Conservation (phyloP, 2,888 invertebrate genomes). For the Anoplius nigerrimus region DNA sequence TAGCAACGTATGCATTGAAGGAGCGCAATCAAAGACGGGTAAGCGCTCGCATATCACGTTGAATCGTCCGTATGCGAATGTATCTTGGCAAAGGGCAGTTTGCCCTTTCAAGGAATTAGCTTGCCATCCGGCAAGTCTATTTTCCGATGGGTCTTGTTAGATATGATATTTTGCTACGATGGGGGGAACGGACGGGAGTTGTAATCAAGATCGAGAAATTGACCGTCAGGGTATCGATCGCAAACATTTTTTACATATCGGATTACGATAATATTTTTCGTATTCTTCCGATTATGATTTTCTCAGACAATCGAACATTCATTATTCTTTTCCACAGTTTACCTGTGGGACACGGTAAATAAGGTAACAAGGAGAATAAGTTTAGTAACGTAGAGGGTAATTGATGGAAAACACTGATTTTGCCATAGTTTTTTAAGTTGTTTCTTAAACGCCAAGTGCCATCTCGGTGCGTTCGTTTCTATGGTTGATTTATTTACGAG, state of each 20-base stretch:
- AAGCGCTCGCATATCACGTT: slow-evolving; percentile 3
- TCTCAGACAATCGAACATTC: not conserved
- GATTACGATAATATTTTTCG: too few relatives aligned
- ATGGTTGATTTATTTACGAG: too few relatives aligned
- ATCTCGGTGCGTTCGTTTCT: too few relatives aligned
- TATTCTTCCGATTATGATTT: not conserved
- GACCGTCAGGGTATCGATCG: not conserved
- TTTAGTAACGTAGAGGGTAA: too few relatives aligned
- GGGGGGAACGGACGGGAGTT: not conserved
- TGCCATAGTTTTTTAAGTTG: not conserved
- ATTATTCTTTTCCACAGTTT: too few relatives aligned
- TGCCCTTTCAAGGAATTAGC: too few relatives aligned
- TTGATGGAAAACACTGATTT: not conserved
- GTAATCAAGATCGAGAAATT: not conserved
- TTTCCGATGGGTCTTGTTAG: not conserved
- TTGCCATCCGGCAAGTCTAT: too few relatives aligned
- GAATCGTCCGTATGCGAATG: not conserved
- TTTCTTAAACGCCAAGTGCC: too few relatives aligned
- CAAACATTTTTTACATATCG: not conserved
- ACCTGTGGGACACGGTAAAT: not conserved
- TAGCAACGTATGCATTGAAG: too few relatives aligned
- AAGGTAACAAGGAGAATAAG: not conserved
- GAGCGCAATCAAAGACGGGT: slow-evolving; percentile 5
- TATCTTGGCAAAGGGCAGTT: not conserved
- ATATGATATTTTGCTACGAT: slow-evolving; percentile 5